A percentile compares a stretch with the other conserved stretches of the same genome.
Conservation (phyloP, 2,888 invertebrate species). For the Cheilosia urbana region DNA sequence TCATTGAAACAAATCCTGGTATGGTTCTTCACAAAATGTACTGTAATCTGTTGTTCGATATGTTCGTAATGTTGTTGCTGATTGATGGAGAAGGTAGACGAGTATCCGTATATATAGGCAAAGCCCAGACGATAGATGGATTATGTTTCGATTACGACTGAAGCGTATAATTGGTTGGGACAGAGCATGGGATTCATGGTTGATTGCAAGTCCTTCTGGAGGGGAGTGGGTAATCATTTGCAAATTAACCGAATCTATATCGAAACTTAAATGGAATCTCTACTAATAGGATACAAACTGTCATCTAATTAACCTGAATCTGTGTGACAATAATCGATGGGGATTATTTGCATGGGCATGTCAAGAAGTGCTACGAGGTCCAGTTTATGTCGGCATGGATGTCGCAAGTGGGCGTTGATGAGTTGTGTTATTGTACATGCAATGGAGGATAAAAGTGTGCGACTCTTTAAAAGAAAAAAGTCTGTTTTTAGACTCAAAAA, state of each 20-base stretch:
- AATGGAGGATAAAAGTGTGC: too few relatives aligned
- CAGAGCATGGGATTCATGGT: conserved; percentile 27
- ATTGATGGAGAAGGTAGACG: conserved; percentile 42
- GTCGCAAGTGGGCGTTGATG: too few relatives aligned
- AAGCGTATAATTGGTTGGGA: conserved; percentile 68
- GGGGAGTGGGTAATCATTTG: conserved; percentile 19
- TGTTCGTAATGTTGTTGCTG: conserved; percentile 62
- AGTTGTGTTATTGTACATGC: too few relatives aligned
- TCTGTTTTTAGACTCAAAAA: too few relatives aligned
- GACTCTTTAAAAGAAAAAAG: too few relatives aligned
- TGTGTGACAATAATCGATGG: not conserved
- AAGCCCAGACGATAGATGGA: conserved; percentile 69
- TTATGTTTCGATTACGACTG: conserved; percentile 62
- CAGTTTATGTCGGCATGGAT: too few relatives aligned
- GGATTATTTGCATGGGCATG: not conserved
- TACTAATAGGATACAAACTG: not conserved
- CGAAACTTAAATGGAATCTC: not conserved
- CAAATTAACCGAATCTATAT: conserved; percentile 20
- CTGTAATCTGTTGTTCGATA: conserved; percentile 71
- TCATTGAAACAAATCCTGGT: conserved; percentile 39
- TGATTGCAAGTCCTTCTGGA: conserved; percentile 15
- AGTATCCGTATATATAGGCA: not conserved
- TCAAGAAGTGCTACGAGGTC: not conserved
- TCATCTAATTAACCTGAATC: conserved; percentile 23
- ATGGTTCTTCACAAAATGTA: conserved; percentile 41